phyloP scores from a whole-genome alignment of 2,113 vertebrate species.

The Leucopsar rothschildi region DNA sequence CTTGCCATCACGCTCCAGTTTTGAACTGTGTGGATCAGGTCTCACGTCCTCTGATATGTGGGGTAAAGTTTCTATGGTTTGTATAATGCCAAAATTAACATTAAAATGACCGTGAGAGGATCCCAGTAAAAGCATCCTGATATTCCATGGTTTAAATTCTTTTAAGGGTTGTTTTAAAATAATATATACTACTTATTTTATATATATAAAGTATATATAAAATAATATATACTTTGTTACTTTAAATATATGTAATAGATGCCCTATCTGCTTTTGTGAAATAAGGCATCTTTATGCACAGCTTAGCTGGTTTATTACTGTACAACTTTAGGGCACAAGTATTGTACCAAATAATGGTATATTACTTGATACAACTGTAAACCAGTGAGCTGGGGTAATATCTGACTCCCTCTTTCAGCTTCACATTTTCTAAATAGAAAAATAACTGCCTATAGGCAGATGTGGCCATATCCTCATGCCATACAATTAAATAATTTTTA shows the following conservation, averaged over 20 bases:
- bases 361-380: neutral
- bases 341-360: neutral
- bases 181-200: neutral
- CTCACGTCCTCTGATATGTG: neutral
- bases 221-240: neutral
- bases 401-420: neutral
- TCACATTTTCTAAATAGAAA: neutral
- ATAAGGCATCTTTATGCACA: neutral
- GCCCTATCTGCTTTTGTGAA: neutral
- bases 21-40: neutral
- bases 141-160: neutral
- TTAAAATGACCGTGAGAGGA: accelerated
- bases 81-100: neutral
- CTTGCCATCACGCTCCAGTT: neutral
- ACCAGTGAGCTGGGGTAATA: neutral
- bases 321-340: neutral
- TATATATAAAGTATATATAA: neutral
- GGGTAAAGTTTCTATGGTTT: neutral
- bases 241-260: neutral
- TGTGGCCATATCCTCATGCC: neutral
- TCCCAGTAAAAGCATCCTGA: neutral
- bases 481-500: neutral
- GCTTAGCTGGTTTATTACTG: neutral
- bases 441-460: neutral
- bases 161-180: neutral